Base-by-base conservation (phyloP, 2,113 vertebrate genomes). In the Otolemur garnettii region DNA sequence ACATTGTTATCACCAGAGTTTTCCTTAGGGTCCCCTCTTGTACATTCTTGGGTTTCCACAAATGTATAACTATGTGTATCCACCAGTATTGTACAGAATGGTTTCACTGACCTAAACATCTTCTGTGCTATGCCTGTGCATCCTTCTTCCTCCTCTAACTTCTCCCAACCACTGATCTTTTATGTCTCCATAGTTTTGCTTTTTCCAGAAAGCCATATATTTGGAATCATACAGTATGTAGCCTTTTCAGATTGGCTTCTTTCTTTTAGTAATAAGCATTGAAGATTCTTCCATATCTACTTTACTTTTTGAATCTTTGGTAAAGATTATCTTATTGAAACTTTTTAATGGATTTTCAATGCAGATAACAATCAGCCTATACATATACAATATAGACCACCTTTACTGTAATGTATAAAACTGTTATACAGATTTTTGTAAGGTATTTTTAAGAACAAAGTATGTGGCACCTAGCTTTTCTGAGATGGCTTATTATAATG, bases 381-480 rank as follows among this genome's bases (percentile, higher is more conserved):
- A 74, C 88, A 80, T 62, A 86, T 88, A 26, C 5, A 53, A 69
- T 96, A 7, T 83, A 78, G 57, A 95, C 28, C 84, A 75, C 13
- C 12, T 90, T 91, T 87, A 82, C 22, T 85, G 15, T 68, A 68
- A 38, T 74, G 89, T 79, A 86, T 95, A 62, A 95, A 84, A 75
- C 18, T 77, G 28, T 66, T 82, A 33, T 10, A 33, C 55, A 90
- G 30, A 14, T 90, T 66, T 93, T 59, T 55, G 1, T 30, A 72
- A 89, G 71, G 35, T 91, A 78, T 50, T 89, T 96, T 93, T 87
- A 90, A 38, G 60, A 91, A 75, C 7, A 94, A 69, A 87, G 21
- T 85, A 42, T 72, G 2, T 90, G 80, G 3, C 42, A 90, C 42
- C 24, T 24, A 93, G 26, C 28, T 80, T 4, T 83, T 95, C 30